phyloP scores from a whole-genome alignment of 2,888 invertebrate genomes.

The Minunthozetes semirufus region DNA sequence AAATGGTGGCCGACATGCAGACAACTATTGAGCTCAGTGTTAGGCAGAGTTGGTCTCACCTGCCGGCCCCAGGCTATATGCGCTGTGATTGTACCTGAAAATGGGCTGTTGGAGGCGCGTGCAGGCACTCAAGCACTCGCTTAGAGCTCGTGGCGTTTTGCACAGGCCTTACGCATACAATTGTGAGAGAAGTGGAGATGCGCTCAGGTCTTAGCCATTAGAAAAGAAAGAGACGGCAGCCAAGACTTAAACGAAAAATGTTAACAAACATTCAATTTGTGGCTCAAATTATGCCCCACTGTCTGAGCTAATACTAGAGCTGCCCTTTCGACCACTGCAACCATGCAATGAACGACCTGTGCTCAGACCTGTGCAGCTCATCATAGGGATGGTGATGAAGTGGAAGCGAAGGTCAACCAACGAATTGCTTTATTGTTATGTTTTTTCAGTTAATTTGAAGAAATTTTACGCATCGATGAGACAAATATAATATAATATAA shows the following conservation, averaged over 20 bases:
- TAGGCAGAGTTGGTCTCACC: conserved; percentile 12
- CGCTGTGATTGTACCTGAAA: conserved; percentile 19
- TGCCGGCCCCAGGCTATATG: conserved; percentile 4
- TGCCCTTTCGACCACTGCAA: neutral
- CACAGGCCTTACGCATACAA: neutral
- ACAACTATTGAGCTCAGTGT: neutral
- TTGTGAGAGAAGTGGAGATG: conserved; percentile 1
- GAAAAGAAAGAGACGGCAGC: neutral
- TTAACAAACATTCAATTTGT: conserved; percentile 32
- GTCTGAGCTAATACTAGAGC: conserved; percentile 1
- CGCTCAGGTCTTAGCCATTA: neutral
- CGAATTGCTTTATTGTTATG: conserved; percentile 20
- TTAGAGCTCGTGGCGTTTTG: conserved; percentile 18
- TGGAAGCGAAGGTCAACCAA: neutral
- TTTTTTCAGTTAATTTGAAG: conserved; percentile 8
- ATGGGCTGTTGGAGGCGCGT: conserved; percentile 23
- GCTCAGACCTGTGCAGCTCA: conserved; percentile 9
- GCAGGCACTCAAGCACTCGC: neutral
- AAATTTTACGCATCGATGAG: conserved; percentile 12
- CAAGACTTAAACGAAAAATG: conserved; percentile 14
- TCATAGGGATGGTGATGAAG: neutral
- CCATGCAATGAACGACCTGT: too few relatives aligned
- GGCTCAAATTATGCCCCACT: conserved; percentile 23
- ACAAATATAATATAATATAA: conserved; percentile 4
- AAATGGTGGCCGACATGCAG: conserved; percentile 23